A percentile compares a stretch with the other conserved stretches of the same genome.
Evolutionary conservation across 2,888 invertebrate species (phyloP).

Genomic region (Omphaloscelis lunosa): DNA sequence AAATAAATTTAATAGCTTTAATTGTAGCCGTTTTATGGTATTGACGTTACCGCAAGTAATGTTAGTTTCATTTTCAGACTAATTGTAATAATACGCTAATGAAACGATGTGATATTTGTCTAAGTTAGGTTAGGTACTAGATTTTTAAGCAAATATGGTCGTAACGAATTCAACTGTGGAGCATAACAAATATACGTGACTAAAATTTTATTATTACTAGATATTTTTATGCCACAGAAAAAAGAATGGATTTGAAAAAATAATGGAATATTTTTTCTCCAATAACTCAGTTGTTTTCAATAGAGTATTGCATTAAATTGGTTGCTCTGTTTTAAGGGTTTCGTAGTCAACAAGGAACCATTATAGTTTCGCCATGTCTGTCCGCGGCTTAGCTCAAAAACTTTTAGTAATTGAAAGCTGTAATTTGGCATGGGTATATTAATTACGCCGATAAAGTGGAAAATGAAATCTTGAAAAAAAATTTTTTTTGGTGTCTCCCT

Average conservation of each 20-base stretch:
- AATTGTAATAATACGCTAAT: conserved; percentile 8
- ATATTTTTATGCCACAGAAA: background rate
- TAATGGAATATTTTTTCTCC: background rate
- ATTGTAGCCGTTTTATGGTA: conserved; percentile 47
- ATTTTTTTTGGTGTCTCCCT: too few relatives aligned
- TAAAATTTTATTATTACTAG: too few relatives aligned
- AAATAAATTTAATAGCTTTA: conserved; percentile 61
- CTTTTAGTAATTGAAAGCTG: too few relatives aligned
- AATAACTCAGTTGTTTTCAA: background rate
- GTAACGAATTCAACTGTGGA: background rate
- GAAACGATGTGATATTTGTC: background rate
- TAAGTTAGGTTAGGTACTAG: background rate
- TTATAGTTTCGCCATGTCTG: too few relatives aligned
- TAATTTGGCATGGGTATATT: too few relatives aligned
- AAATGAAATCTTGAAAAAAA: too few relatives aligned
- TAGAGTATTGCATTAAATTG: background rate
- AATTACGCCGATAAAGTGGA: too few relatives aligned
- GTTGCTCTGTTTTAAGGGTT: background rate
- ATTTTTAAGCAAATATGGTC: too few relatives aligned
- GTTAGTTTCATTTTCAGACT: conserved; percentile 2
- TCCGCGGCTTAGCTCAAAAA: too few relatives aligned
- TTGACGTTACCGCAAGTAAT: conserved; percentile 22
- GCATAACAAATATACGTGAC: background rate
- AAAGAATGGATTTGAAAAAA: background rate
- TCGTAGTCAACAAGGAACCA: too few relatives aligned